These are phyloP conservation scores for Gallinago nigripennis DNA, from an alignment of 2,797 vertebrate genomes.

Conservation along the genomic window DNA sequence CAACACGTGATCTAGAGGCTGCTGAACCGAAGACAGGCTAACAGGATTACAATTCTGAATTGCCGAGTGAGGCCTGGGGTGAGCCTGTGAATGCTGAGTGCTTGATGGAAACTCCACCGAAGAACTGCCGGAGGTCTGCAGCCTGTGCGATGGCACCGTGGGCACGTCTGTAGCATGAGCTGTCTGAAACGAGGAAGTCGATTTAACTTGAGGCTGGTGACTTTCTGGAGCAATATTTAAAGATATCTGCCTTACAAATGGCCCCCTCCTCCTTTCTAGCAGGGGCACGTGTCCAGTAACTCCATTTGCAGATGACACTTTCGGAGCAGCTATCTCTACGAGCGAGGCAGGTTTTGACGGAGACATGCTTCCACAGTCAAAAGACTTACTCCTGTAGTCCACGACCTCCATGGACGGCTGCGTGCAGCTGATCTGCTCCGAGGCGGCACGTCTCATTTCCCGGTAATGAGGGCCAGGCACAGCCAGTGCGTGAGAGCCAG, in stretches of 20 bases:
- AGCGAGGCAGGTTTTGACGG: slow-evolving; percentile 78
- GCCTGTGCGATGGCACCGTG: slow-evolving; percentile 75
- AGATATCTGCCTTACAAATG: slow-evolving; percentile 95
- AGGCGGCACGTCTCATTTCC: slow-evolving; percentile 92
- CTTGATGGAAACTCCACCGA: slow-evolving; percentile 72
- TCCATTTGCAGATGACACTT: slow-evolving; percentile 68
- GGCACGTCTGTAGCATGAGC: slow-evolving; percentile 70
- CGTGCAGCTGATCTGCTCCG: slow-evolving; percentile 91
- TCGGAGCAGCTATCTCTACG: slow-evolving; percentile 70
- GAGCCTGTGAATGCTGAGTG: slow-evolving; percentile 63
- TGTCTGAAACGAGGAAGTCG: slow-evolving; percentile 76
- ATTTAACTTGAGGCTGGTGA: slow-evolving; percentile 79
- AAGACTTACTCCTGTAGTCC: slow-evolving; percentile 95
- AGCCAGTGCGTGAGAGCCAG: slow-evolving; percentile 84
- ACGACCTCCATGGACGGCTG: slow-evolving; percentile 89
- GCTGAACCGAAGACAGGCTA: slow-evolving; percentile 72
- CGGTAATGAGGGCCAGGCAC: slow-evolving; percentile 82
- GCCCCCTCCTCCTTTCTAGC: slow-evolving; percentile 93
- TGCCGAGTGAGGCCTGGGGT: slow-evolving; percentile 70
- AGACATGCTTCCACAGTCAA: slow-evolving; percentile 89
- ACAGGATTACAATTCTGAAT: slow-evolving; percentile 81
- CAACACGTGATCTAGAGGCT: slow-evolving; percentile 79
- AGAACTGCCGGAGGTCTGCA: slow-evolving; percentile 72
- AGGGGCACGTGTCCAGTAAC: slow-evolving; percentile 85
- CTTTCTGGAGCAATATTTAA: slow-evolving; percentile 91